A percentile compares a stretch with the other conserved stretches of the same genome.
Evolutionary conservation across 2,888 invertebrate species (phyloP).

Genomic region (Melanostoma scalare): DNA sequence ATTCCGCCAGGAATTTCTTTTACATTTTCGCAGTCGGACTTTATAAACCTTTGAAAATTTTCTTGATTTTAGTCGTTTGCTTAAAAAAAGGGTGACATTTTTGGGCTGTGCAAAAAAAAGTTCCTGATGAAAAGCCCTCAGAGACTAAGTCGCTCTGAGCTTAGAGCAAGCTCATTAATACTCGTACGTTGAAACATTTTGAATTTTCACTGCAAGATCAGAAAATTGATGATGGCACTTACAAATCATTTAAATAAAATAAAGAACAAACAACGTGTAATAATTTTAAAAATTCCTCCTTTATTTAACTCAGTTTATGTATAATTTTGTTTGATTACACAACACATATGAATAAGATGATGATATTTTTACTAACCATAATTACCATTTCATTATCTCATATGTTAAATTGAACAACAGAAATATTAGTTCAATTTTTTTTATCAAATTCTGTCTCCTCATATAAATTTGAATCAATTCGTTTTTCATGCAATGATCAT

Average conservation of each 20-base stretch:
- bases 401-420: conserved; percentile 2
- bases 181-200: no score
- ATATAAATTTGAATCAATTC: neutral
- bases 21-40: no score
- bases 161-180: no score
- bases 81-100: no score
- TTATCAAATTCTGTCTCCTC: neutral
- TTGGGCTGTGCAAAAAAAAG: no score
- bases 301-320: conserved; percentile 67
- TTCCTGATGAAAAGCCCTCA: no score
- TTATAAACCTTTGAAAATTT: no score
- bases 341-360: conserved; percentile 60
- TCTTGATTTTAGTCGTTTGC: no score
- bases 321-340: conserved; percentile 56
- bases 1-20: no score
- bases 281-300: conserved; percentile 69
- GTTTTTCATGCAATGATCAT: conserved; percentile 32
- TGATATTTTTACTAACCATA: conserved; percentile 32
- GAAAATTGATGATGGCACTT: no score
- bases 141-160: no score
- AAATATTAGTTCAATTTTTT: neutral
- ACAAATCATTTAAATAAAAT: neutral
- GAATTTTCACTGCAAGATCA: neutral
- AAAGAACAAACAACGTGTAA: neutral
- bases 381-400: neutral